Percentiles rank a stretch among this genome's conserved stretches.
phyloP scores from a whole-genome alignment of 2,113 vertebrate species.

The Sylvicapra grimmia region DNA sequence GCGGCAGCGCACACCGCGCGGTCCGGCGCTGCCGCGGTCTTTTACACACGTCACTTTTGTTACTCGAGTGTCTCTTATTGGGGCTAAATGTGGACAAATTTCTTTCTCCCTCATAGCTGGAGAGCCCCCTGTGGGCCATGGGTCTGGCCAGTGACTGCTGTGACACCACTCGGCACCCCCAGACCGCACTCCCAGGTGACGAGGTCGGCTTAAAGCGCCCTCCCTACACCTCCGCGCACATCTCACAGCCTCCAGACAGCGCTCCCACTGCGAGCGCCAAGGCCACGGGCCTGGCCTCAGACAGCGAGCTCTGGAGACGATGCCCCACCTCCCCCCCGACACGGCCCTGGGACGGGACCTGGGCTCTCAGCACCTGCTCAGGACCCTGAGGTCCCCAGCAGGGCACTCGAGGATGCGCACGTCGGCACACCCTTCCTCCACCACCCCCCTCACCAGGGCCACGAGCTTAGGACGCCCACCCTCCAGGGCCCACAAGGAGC shows the following conservation, averaged over 20 bases:
- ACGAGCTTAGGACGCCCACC: rapidly evolving
- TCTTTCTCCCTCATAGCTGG: rapidly evolving
- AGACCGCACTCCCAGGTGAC: rapidly evolving
- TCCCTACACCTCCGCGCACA: rapidly evolving
- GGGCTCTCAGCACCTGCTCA: rapidly evolving
- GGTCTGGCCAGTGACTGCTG: rapidly evolving
- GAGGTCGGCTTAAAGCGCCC: rapidly evolving
- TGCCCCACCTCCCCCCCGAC: background rate
- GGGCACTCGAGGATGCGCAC: rapidly evolving
- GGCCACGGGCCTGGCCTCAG: rapidly evolving
- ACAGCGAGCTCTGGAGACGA: rapidly evolving
- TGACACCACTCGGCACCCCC: rapidly evolving
- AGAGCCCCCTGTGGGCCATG: rapidly evolving
- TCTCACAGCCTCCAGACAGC: background rate
- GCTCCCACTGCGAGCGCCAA: rapidly evolving
- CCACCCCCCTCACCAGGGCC: rapidly evolving
- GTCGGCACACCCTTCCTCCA: background rate
- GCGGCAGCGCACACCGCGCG: rapidly evolving
- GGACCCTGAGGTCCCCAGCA: rapidly evolving
- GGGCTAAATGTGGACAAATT: rapidly evolving
- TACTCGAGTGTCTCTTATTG: rapidly evolving
- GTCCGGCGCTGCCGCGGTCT: rapidly evolving
- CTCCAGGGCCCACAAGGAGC: background rate
- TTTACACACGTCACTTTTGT: rapidly evolving
- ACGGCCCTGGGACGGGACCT: rapidly evolving